Evolutionary conservation across 2,113 vertebrate genomes (phyloP).

Genomic region (Poeciliopsis prolifica): DNA sequence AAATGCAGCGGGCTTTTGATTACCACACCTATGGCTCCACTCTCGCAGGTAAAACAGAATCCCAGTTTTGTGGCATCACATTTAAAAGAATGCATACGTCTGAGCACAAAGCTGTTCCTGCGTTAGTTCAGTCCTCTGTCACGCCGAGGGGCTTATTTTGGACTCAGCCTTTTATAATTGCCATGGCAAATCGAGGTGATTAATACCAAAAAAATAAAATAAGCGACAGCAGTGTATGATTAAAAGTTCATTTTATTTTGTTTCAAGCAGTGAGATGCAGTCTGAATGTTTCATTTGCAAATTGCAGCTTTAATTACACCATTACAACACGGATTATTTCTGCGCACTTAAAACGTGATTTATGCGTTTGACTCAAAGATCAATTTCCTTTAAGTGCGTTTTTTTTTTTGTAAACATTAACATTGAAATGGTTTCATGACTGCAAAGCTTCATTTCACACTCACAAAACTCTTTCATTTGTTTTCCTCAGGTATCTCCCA

Average conservation of each 20-base stretch:
- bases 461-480: background rate
- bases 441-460: conserved; percentile 8
- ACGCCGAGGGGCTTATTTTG: background rate
- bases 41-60: background rate
- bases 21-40: conserved; percentile 17
- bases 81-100: background rate
- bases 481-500: background rate
- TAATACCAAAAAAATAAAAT: background rate
- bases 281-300: conserved; percentile 20
- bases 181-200: conserved; percentile 5
- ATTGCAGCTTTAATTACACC: background rate
- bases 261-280: conserved; percentile 27
- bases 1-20: conserved; percentile 33
- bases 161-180: background rate
- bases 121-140: background rate
- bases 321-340: background rate
- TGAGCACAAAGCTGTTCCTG: too few species aligned
- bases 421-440: background rate
- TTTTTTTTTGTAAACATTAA: background rate
- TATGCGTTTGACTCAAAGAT: conserved; percentile 18
- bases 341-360: conserved; percentile 18
- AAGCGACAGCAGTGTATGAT: conserved; percentile 11
- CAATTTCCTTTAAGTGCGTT: conserved; percentile 21
- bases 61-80: background rate
- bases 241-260: conserved; percentile 49